Evolutionary conservation across 2,113 vertebrate genomes (phyloP), one percentile per base, ranked within the genome.

Genomic region (Sterrhoptilus dennistouni): DNA sequence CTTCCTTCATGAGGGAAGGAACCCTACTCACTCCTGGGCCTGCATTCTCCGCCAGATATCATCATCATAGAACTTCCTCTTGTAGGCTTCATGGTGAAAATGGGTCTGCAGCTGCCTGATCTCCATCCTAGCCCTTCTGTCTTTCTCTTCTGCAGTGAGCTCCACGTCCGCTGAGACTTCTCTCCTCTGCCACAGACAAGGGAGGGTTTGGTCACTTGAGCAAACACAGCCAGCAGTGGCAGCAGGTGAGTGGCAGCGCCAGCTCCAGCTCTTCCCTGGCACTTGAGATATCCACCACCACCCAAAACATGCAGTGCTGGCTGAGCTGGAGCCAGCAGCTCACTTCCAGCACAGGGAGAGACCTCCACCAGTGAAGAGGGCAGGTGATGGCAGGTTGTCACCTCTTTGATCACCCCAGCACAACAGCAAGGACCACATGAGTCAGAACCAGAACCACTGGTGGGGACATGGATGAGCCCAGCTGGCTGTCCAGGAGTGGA

Each of bases 11-110:
- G n/a, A n/a, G n/a, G n/a, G n/a, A n/a, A n/a, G n/a, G n/a, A n/a
- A n/a, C n/a, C n/a, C 44, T 71, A 97, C 98, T 97, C 79, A 98
- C 98, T 95, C 59, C 86, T 98, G 98, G 16, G 75, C 82, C 18
- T 20, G 42, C 7, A 98, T 85, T 4, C 87, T 87, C 42, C 38
- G 61, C 82, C 90, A 96, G 27, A 87, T 68, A 10, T 59, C 70
- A 8, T 77, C 87, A 16, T 52, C 72, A 1, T 89, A 96, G 40
- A 96, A 91, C 20, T 92, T 98, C 8, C 77, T 91, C 47, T 81
- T 96, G 21, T 91, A 93, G 1, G 68, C 86, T 56, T 85, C 95
- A 25, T 96, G 97, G 12, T 47, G 36, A 21, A 97, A 96, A 50
- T 97, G 95, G 29, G 97, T 97, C 94, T 93, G 91, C 38, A 97